These are phyloP conservation scores for Panorpa germanica DNA, from an alignment of 2,888 invertebrate genomes.

Conservation along the genomic window DNA sequence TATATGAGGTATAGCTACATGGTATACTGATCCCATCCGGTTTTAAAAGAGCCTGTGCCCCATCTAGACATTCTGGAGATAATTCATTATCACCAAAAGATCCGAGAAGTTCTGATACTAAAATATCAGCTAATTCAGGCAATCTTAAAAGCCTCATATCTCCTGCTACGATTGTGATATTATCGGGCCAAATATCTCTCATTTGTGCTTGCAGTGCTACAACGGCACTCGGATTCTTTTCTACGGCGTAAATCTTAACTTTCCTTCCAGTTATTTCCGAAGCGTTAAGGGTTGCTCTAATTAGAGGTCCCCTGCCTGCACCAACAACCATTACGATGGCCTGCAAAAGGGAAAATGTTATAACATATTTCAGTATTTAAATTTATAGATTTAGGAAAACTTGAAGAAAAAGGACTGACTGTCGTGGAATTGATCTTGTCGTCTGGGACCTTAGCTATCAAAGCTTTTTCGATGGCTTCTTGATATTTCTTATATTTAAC, in stretches of 20 bases:
- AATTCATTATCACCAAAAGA: slow-evolving; percentile 99
- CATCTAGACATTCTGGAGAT: slow-evolving; percentile 94
- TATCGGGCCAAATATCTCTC: slow-evolving; percentile 56
- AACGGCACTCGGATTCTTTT: slow-evolving; percentile 95
- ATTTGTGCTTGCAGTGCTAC: slow-evolving; percentile 61
- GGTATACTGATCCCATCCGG: slow-evolving; percentile 86
- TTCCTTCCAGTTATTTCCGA: slow-evolving; percentile 43
- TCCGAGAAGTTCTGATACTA: slow-evolving; percentile 87
- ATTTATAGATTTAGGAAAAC: no score
- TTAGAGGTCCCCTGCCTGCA: slow-evolving; percentile 89
- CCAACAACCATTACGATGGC: slow-evolving; percentile 74
- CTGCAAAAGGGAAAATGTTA: slow-evolving; percentile 13
- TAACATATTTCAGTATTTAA: no score
- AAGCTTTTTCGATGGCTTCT: slow-evolving; percentile 59
- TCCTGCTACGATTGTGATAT: slow-evolving; percentile 58
- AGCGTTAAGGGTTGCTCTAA: slow-evolving; percentile 75
- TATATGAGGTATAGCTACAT: slow-evolving; percentile 68
- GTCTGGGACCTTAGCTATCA: slow-evolving; percentile 34
- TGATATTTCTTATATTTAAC: slow-evolving; percentile 85
- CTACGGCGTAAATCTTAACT: slow-evolving; percentile 82
- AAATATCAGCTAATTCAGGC: slow-evolving; percentile 78
- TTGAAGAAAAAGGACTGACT: slow-evolving; percentile 24
- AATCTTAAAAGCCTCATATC: slow-evolving; percentile 76
- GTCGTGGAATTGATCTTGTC: slow-evolving; percentile 27
- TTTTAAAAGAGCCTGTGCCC: slow-evolving; percentile 72